Base-by-base conservation (phyloP, 2,113 vertebrate genomes). In the Columba livia region DNA sequence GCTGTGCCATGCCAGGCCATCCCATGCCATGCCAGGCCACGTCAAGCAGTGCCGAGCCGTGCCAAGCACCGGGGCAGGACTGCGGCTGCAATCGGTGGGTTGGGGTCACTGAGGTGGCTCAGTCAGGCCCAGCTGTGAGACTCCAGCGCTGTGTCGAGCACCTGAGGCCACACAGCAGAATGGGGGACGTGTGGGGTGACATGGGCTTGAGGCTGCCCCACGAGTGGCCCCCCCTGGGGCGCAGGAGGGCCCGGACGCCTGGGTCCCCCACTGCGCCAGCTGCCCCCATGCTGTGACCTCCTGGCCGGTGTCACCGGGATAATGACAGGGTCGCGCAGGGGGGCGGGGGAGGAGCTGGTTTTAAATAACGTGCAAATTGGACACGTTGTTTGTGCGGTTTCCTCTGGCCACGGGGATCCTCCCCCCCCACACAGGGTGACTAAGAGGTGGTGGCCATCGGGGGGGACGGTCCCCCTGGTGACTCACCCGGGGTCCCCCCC, bases 291-390 rank as follows among this genome's bases (percentile, higher is more conserved):
- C 80, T 2, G 53, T 81, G 86, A 79, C 91, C 94, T 81, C 79
- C 54, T 20, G 2, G 92, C 78, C 62, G 62, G 66, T 94, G 94
- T 58, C 96, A 92, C 65, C 48, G 57, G 17, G 89, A 90, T 96
- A 96, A 94, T 95, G 95, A 94, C 91, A 96, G 96, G 90, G 92
- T 88, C 75, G 61, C 47, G 12, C 81, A 32, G 90, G 90, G 94
- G 94, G 94, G 90, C 67, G 94, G 89, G 57, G 96, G 93, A 92
- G 95, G 94, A 74, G 77, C 86, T 50, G 90, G 96, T 94, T 97
- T 96, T 96, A 97, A 97, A 97, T 95, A 97, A 96, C 79, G 96
- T 74, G 94, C 96, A 94, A 95, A 96, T 96, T 96, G 96, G 94
- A 69, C 83, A 67, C 87, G 88, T 82, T 94, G 66, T 83, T 85